phyloP scores from a whole-genome alignment of 2,888 invertebrate genomes.

The Andrena haemorrhoa region DNA sequence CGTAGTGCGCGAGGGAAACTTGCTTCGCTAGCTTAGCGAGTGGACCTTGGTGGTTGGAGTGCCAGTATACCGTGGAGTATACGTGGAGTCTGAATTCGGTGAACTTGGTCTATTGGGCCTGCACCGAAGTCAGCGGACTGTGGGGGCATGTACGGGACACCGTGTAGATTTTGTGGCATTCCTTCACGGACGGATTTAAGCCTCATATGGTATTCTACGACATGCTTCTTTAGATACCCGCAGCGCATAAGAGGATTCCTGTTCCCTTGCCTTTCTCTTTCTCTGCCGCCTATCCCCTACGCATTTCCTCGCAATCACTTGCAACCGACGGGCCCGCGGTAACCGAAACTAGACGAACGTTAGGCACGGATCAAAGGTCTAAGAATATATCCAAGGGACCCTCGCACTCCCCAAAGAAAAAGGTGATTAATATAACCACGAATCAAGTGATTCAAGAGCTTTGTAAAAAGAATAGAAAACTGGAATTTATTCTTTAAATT shows the following conservation, averaged over 20 bases:
- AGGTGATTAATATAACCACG: no score
- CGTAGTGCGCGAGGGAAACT: no score
- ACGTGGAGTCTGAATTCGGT: neutral
- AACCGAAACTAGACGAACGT: conserved; percentile 38
- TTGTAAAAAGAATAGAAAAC: no score
- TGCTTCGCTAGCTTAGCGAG: no score
- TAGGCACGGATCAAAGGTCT: conserved; percentile 4
- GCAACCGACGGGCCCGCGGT: conserved; percentile 44
- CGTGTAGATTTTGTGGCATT: conserved; percentile 58
- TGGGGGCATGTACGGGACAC: conserved; percentile 17
- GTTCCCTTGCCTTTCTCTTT: conserved; percentile 64
- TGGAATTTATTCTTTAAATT: no score
- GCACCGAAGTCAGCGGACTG: neutral
- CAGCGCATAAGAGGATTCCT: conserved; percentile 67
- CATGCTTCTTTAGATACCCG: conserved; percentile 71
- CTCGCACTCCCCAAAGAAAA: no score
- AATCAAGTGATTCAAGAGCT: no score
- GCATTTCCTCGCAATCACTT: conserved; percentile 41
- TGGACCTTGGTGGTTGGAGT: neutral
- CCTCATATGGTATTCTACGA: conserved; percentile 75
- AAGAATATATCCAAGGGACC: neutral
- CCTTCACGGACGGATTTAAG: conserved; percentile 55
- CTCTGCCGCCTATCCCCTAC: conserved; percentile 43
- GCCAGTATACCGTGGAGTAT: neutral
- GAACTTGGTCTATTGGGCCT: neutral